Evolutionary conservation across 2,888 invertebrate species (phyloP).

Genomic region (Folsomia candida): DNA sequence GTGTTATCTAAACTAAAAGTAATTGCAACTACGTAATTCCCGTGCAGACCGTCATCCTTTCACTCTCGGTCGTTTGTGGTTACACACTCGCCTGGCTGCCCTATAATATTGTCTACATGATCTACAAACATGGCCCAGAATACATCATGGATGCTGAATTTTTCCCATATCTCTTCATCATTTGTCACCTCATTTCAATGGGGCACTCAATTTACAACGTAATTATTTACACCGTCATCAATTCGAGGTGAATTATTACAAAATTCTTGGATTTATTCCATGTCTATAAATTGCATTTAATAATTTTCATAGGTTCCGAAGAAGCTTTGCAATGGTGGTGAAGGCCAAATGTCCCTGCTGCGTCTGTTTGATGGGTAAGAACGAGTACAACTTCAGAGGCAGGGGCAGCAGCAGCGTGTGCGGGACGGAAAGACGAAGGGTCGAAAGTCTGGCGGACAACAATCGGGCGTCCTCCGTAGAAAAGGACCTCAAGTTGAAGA

Average conservation of each 20-base stretch:
- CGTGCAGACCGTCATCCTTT: constrained; percentile 58
- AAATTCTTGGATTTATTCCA: no score
- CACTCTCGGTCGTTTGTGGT: constrained; percentile 56
- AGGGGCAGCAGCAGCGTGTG: background rate
- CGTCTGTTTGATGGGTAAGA: background rate
- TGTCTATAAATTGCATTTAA: no score
- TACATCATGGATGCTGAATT: constrained; percentile 13
- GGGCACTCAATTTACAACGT: constrained; percentile 53
- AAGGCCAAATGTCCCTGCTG: background rate
- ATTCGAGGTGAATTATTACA: no score
- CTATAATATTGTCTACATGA: constrained; percentile 49
- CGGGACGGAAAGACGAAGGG: no score
- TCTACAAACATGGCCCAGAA: constrained; percentile 22
- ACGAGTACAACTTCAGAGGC: no score
- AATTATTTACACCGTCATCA: constrained; percentile 54
- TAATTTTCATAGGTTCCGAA: background rate
- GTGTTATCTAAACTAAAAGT: no score
- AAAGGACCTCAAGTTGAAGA: no score
- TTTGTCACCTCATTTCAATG: constrained; percentile 53
- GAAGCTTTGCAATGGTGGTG: background rate
- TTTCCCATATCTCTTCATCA: constrained; percentile 51
- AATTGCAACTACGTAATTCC: constrained; percentile 1
- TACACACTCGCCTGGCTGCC: constrained; percentile 58
- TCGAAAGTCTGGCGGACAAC: no score
- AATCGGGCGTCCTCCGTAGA: no score